phyloP scores from a whole-genome alignment of 1,140 invertebrate species.

The Monomorium pharaonis region DNA sequence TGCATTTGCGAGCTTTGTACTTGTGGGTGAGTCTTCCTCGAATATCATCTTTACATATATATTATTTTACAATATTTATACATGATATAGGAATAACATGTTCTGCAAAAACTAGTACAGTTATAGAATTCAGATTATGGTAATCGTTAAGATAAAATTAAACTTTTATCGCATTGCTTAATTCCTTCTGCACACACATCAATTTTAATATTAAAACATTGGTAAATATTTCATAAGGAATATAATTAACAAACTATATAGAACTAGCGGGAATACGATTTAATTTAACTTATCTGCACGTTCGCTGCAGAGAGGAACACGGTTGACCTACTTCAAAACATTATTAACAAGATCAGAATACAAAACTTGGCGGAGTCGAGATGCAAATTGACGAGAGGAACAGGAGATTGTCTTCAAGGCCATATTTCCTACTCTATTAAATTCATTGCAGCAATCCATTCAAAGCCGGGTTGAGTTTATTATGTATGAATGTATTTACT shows the following conservation, averaged over 20 bases:
- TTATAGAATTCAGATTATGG: not conserved
- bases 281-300: constrained; percentile 53
- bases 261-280: constrained; percentile 1
- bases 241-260: constrained; percentile 30
- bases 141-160: not conserved
- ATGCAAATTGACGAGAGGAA: constrained; percentile 56
- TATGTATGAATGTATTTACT: not conserved
- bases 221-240: not conserved
- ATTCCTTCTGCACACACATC: not conserved
- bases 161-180: not conserved
- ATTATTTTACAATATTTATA: no score
- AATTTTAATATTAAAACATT: not conserved
- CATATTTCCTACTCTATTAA: constrained; percentile 42
- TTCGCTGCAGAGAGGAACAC: constrained; percentile 38
- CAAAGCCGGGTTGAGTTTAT: not conserved
- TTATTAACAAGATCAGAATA: constrained; percentile 62
- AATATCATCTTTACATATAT: not conserved
- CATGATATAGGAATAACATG: no score
- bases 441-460: constrained; percentile 32
- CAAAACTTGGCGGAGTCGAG: constrained; percentile 48
- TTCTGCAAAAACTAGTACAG: not conserved
- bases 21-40: constrained; percentile 92
- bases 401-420: constrained; percentile 54
- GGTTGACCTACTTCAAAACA: constrained; percentile 47
- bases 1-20: constrained; percentile 96